Conservation (phyloP, 2,888 invertebrate genomes). For the Iselma pallidipennis region DNA sequence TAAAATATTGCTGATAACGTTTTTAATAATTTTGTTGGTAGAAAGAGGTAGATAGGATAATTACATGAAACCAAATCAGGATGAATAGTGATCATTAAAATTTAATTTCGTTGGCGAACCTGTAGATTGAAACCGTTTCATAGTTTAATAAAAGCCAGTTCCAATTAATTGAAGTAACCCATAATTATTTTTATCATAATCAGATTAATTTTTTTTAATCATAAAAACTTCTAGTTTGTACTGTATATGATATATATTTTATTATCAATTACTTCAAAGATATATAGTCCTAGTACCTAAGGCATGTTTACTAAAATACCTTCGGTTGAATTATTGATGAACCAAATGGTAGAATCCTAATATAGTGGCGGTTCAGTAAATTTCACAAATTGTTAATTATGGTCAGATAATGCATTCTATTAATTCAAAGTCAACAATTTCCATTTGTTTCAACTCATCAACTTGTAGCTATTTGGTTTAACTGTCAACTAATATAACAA, state of each 20-base stretch:
- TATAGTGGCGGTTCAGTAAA: neutral
- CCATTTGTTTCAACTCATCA: neutral
- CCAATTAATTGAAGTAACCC: neutral
- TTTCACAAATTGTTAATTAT: conserved; percentile 9
- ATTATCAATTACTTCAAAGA: neutral
- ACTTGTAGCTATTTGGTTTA: neutral
- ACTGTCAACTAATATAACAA: neutral
- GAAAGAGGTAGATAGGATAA: neutral
- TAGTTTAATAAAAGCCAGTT: neutral
- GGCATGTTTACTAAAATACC: neutral
- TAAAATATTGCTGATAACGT: neutral
- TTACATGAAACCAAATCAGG: neutral
- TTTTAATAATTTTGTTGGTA: neutral
- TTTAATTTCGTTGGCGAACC: neutral
- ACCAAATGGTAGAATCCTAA: conserved; percentile 4
- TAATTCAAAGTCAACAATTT: neutral
- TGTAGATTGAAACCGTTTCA: neutral
- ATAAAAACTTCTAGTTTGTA: neutral
- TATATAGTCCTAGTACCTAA: neutral
- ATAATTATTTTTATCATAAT: too few relatives aligned
- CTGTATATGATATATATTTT: neutral
- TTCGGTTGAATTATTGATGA: neutral
- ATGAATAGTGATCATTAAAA: neutral
- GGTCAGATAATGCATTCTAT: neutral
- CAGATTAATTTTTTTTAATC: neutral